Base-by-base conservation (phyloP, 2,113 vertebrate genomes). In the Pogona vitticeps region DNA sequence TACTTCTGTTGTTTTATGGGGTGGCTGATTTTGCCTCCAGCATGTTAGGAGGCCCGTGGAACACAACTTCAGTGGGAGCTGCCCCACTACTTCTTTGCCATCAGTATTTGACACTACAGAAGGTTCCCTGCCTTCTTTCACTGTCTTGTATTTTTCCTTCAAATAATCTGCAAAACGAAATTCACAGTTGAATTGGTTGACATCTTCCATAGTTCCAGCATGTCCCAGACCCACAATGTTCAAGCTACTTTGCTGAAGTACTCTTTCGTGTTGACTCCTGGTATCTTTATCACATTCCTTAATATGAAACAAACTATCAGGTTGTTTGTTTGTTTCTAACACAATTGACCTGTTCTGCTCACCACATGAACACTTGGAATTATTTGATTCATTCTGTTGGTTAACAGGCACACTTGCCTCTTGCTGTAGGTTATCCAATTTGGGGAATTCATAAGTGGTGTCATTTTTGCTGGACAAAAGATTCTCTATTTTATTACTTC, bases 31-130 rank as follows among this genome's bases (percentile, higher is more conserved):
- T 87, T 94, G 94, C 42, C 58, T 8, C 63, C 89, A 80, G 82
- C 61, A 76, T 63, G 94, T 93, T 94, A 83, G 59, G 38, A 93
- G 88, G 52, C 88, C 92, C 70, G 91, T 67, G 77, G 94, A 95
- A 90, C 90, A 82, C 82, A 93, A 77, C 71, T 94, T 94, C 82
- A 95, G 80, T 2, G 85, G 84, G 21, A 84, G 1, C 20, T 88
- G 90, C 89, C 13, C 78, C 92, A 84, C 89, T 86, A 70, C 46
- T 80, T 81, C 36, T 58, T 2, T 65, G 91, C 71, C 59, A 86
- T 76, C 68, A 76, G 26, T 58, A 86, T 79, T 83, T 73, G 4
- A 31, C 71, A 58, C 80, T 77, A 71, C 82, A 85, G 38, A 33
- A 18, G 21, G 79, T 88, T 83, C 82, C 12, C 52, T 71, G 15